Conservation (phyloP, 2,113 vertebrate genomes). For the Pachyramphus minor region DNA sequence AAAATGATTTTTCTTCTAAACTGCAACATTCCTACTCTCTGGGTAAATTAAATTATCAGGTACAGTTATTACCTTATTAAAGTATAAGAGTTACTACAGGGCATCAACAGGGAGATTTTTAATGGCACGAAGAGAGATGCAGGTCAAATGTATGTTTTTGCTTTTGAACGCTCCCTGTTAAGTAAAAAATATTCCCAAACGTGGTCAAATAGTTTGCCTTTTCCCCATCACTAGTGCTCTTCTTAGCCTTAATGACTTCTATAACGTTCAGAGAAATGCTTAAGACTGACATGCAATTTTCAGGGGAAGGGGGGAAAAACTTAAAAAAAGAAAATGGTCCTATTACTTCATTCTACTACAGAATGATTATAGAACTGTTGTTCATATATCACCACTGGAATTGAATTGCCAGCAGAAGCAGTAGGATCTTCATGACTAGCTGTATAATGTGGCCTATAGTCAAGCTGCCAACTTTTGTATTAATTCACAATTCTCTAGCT, state of each 20-base stretch:
- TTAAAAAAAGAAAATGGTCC: neutral
- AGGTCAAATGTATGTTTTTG: neutral
- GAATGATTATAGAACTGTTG: neutral
- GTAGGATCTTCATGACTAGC: neutral
- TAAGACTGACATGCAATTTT: neutral
- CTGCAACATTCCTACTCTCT: neutral
- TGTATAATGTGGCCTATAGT: neutral
- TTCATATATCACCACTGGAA: neutral
- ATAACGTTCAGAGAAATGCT: neutral
- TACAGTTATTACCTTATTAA: neutral
- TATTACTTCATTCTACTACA: neutral
- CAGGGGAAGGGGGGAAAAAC: neutral
- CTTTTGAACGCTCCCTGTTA: neutral
- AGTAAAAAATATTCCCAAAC: neutral
- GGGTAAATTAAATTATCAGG: neutral
- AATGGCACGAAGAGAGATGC: neutral
- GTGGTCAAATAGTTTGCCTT: neutral
- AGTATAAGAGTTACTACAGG: neutral
- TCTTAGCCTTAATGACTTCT: neutral
- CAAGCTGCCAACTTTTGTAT: neutral
- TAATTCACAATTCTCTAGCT: constrained; percentile 17
- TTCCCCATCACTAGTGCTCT: neutral
- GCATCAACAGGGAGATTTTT: neutral
- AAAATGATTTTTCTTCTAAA: neutral
- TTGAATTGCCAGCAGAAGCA: neutral